Evolutionary conservation across 2,888 invertebrate genomes (phyloP).

Genomic region (Venustoraphidia nigricollis): DNA sequence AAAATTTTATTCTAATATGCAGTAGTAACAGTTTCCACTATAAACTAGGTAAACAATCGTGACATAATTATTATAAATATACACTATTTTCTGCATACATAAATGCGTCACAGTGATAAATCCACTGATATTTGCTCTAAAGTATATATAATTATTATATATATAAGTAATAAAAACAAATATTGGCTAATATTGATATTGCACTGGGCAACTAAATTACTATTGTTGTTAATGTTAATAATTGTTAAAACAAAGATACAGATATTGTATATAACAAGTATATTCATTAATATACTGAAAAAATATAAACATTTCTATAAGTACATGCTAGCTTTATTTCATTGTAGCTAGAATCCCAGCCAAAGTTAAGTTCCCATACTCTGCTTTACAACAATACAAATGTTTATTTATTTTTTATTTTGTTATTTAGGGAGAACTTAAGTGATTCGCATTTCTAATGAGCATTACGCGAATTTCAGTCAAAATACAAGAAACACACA

Average conservation of each 20-base stretch:
- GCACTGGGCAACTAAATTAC: slow-evolving; percentile 14
- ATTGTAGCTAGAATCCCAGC: no score
- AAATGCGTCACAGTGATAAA: slow-evolving; percentile 18
- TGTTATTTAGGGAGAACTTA: no score
- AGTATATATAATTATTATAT: slow-evolving; percentile 11
- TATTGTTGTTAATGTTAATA: slow-evolving; percentile 55
- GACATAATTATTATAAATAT: background rate
- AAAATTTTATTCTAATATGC: background rate
- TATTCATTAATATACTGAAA: slow-evolving; percentile 10
- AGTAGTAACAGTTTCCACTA: background rate
- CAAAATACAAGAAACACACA: no score
- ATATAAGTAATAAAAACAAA: slow-evolving; percentile 4
- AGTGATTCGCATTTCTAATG: no score
- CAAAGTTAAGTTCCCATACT: no score
- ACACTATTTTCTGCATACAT: no score
- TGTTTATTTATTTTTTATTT: no score
- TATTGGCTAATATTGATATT: slow-evolving; percentile 8
- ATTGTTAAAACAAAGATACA: slow-evolving; percentile 63
- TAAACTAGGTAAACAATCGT: background rate
- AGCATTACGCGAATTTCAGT: no score
- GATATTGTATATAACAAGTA: slow-evolving; percentile 48
- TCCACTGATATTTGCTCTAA: slow-evolving; percentile 15
- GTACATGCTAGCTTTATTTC: background rate
- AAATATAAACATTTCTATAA: slow-evolving; percentile 6
- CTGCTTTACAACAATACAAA: no score